phyloP scores from a whole-genome alignment of 2,888 invertebrate genomes.

The Arctia plantaginis region DNA sequence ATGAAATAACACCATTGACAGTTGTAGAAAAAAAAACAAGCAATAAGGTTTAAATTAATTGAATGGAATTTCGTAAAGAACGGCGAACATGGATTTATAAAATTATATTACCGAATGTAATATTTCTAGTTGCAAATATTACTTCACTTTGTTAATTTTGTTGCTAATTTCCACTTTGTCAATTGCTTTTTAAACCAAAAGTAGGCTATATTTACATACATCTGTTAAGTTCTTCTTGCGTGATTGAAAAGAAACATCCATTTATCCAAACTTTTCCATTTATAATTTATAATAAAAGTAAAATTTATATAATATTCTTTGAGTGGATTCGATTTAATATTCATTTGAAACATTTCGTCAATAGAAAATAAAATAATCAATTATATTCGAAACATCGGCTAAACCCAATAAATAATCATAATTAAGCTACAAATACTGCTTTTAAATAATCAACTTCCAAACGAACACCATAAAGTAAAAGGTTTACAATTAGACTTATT shows the following conservation, averaged over 20 bases:
- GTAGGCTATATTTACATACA: too few relatives aligned
- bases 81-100: not conserved
- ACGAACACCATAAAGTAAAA: constrained; percentile 26
- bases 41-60: not conserved
- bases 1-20: not conserved
- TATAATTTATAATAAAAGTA: too few relatives aligned
- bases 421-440: constrained; percentile 9
- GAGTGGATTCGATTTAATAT: not conserved
- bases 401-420: constrained; percentile 16
- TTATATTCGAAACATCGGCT: constrained; percentile 8
- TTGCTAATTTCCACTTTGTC: too few relatives aligned
- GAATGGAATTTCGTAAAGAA: not conserved
- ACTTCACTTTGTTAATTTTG: too few relatives aligned
- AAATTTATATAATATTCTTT: not conserved
- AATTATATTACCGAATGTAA: not conserved
- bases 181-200: too few relatives aligned
- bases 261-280: too few relatives aligned
- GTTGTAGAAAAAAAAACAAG: not conserved
- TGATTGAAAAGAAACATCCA: too few relatives aligned
- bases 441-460: constrained; percentile 20
- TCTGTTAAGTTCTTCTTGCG: too few relatives aligned
- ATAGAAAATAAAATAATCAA: not conserved
- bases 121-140: not conserved
- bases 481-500: constrained; percentile 29
- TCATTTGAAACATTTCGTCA: not conserved